phyloP scores from a whole-genome alignment of 2,113 vertebrate species.

The Thalassarche chlororhynchos region DNA sequence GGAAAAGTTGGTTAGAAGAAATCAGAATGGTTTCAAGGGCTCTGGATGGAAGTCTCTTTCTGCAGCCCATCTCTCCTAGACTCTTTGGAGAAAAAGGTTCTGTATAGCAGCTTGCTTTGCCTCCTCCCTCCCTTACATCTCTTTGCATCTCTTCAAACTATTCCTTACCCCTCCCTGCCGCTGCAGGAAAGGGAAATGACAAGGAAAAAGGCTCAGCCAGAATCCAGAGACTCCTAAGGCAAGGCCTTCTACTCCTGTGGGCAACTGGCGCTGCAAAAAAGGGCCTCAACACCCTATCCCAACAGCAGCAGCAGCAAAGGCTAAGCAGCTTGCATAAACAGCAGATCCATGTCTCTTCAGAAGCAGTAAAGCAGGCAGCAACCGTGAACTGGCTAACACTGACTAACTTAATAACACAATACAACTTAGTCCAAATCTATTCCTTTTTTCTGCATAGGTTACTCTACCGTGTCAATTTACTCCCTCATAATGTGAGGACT shows the following conservation, averaged over 20 bases:
- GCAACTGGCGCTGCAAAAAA: not conserved
- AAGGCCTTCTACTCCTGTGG: not conserved
- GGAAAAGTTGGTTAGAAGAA: not conserved
- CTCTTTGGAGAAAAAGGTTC: not conserved
- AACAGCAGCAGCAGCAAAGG: not conserved
- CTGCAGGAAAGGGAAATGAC: not conserved
- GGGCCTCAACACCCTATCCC: not conserved
- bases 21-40: not conserved
- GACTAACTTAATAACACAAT: not conserved
- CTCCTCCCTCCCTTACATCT: not conserved
- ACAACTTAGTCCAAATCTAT: not conserved
- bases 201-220: not conserved
- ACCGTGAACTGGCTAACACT: not conserved
- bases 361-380: not conserved
- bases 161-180: not conserved
- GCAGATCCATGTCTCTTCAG: not conserved
- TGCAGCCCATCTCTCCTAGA: not conserved
- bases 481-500: not conserved
- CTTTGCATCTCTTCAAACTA: not conserved
- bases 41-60: not conserved
- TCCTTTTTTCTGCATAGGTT: not conserved
- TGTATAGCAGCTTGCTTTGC: not conserved
- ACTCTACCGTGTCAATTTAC: not conserved
- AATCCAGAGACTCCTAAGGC: not conserved
- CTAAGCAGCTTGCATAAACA: not conserved